Evolutionary conservation across 2,888 invertebrate species (phyloP).

Genomic region (Drosophila ochracea): DNA sequence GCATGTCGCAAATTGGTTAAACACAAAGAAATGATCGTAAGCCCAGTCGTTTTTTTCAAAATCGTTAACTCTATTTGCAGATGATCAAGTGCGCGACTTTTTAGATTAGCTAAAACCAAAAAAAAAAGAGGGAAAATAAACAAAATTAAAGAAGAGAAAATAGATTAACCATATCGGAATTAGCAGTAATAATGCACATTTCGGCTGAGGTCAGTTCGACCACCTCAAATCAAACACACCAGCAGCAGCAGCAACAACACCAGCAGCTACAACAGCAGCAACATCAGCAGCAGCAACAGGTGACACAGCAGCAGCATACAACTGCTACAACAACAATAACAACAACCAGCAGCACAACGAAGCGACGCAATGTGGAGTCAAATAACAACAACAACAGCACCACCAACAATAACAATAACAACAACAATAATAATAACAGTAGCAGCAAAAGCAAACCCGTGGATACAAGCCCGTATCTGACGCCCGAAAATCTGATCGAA

Average conservation of each 20-base stretch:
- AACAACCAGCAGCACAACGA: constrained; percentile 56
- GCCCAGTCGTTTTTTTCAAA: not conserved
- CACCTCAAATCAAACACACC: constrained; percentile 86
- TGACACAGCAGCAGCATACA: constrained; percentile 51
- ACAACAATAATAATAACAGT: constrained; percentile 50
- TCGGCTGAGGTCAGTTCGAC: constrained; percentile 92
- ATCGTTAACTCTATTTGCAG: constrained; percentile 21
- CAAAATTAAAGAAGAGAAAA: constrained; percentile 58
- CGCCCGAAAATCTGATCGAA: constrained; percentile 93
- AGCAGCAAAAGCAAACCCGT: constrained; percentile 75
- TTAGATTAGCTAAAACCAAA: constrained; percentile 20
- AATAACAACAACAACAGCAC: constrained; percentile 52
- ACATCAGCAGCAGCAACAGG: constrained; percentile 46
- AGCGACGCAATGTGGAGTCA: constrained; percentile 75
- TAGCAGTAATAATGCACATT: constrained; percentile 88
- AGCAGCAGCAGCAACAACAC: constrained; percentile 58
- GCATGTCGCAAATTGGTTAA: not conserved
- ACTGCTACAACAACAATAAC: constrained; percentile 55
- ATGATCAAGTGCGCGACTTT: constrained; percentile 35
- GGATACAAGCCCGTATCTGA: constrained; percentile 87
- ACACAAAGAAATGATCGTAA: not conserved
- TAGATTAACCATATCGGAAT: constrained; percentile 16
- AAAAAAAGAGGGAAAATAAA: not conserved
- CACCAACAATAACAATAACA: constrained; percentile 61
- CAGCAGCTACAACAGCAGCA: constrained; percentile 53